Evolutionary conservation across 2,888 invertebrate species (phyloP).

Genomic region (Pachliopta kotzebuea): DNA sequence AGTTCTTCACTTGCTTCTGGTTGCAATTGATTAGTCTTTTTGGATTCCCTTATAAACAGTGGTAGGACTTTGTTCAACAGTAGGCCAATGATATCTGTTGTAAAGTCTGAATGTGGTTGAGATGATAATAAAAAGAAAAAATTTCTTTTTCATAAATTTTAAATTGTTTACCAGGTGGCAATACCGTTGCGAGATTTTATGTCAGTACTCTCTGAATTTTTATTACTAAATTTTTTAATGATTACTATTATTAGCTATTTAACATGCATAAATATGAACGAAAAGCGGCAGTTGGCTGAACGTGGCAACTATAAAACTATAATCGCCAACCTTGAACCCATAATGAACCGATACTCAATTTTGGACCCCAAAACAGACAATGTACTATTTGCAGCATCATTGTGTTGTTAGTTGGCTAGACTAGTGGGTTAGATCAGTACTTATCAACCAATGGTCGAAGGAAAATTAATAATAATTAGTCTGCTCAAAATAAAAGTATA

Average conservation of each 20-base stretch:
- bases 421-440: conserved; percentile 31
- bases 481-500: not conserved
- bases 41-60: too few relatives aligned
- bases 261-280: conserved; percentile 2
- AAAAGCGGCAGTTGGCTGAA: conserved; percentile 21
- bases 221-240: not conserved
- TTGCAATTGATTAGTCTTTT: too few relatives aligned
- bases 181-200: not conserved
- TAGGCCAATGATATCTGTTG: too few relatives aligned
- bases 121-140: too few relatives aligned
- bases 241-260: not conserved
- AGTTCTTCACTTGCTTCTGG: too few relatives aligned
- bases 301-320: conserved; percentile 36
- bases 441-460: not conserved
- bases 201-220: not conserved
- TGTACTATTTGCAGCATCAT: conserved; percentile 53
- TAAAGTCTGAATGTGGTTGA: too few relatives aligned
- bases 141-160: too few relatives aligned
- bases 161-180: too few relatives aligned
- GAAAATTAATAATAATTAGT: not conserved
- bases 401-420: conserved; percentile 44
- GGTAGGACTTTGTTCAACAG: too few relatives aligned
- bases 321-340: conserved; percentile 55
- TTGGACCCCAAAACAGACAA: conserved; percentile 50
- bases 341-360: conserved; percentile 49